A percentile compares a stretch with the other conserved stretches of the same genome.
phyloP scores from a whole-genome alignment of 2,797 vertebrate genomes.

The Iguana delicatissima region DNA sequence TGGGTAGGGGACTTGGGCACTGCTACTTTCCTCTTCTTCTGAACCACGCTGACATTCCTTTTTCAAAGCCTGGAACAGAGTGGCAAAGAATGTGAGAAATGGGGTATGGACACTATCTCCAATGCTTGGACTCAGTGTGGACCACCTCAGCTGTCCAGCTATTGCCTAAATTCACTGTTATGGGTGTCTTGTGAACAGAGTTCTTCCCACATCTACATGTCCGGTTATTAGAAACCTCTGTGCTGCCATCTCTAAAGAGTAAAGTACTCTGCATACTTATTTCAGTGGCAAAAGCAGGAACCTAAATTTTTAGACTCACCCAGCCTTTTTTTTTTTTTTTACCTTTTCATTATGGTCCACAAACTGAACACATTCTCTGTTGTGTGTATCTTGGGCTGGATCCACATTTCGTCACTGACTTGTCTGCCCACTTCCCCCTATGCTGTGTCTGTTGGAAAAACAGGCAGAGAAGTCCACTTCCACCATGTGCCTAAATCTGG shows the following conservation, averaged over 20 bases:
- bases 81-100: background rate
- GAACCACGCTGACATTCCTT: conserved; percentile 22
- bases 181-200: background rate
- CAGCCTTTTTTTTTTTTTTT: background rate
- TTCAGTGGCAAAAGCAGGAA: background rate
- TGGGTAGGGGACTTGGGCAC: background rate
- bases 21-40: conserved; percentile 17
- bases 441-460: no score
- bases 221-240: no score
- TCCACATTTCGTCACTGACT: background rate
- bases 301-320: background rate
- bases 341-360: background rate
- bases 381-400: background rate
- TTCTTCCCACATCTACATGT: background rate
- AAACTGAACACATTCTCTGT: background rate
- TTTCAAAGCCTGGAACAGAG: conserved; percentile 22
- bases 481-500: background rate
- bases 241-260: background rate
- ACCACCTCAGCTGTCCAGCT: background rate
- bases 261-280: background rate
- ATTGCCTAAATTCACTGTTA: background rate
- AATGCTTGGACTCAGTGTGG: no score
- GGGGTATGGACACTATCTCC: background rate
- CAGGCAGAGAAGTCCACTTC: no score
- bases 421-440: background rate